Conservation (phyloP, 2,888 invertebrate species). For the Pelosia muscerda region DNA sequence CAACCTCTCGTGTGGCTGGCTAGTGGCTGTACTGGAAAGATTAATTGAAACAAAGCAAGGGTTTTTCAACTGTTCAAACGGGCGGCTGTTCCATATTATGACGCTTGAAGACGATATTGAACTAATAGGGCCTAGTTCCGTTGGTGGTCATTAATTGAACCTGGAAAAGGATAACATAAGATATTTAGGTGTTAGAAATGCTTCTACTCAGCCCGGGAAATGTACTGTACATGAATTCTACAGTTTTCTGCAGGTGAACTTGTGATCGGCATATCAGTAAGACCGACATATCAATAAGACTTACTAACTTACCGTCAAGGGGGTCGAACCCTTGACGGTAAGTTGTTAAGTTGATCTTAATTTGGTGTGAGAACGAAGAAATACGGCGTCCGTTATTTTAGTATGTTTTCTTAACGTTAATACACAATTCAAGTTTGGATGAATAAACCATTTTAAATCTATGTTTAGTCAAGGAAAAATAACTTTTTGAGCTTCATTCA, state of each 20-base stretch:
- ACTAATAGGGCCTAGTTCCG: neutral
- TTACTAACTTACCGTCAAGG: no score
- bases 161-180: neutral
- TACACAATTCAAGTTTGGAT: neutral
- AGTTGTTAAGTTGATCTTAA: no score
- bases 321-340: no score
- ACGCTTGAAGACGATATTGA: neutral
- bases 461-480: neutral
- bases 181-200: neutral
- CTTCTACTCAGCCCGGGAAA: no score
- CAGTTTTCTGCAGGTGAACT: no score
- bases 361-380: neutral
- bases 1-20: neutral
- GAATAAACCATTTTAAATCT: neutral
- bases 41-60: neutral
- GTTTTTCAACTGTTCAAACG: neutral
- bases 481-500: neutral
- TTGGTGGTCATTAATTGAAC: neutral
- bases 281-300: no score
- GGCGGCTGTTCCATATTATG: neutral
- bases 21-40: neutral
- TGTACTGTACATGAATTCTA: no score
- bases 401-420: neutral
- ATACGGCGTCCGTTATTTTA: neutral
- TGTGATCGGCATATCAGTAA: no score